Evolutionary conservation across 2,797 vertebrate species (phyloP).

Genomic region (Tachyglossus aculeatus): DNA sequence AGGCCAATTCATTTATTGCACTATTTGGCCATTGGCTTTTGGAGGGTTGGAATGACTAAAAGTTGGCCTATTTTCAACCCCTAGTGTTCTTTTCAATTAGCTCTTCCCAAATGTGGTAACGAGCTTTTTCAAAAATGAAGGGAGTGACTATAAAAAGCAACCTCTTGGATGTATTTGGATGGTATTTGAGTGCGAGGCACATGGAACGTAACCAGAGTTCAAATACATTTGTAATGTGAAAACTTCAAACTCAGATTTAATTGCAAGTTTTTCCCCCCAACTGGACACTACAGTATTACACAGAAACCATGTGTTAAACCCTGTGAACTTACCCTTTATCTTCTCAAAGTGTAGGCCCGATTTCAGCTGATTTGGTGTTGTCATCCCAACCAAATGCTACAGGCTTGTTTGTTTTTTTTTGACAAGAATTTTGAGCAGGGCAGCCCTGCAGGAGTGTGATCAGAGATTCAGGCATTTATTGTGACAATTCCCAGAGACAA

Average conservation of each 20-base stretch:
- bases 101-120: background rate
- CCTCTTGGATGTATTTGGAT: constrained; percentile 19
- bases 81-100: constrained; percentile 22
- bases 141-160: background rate
- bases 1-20: constrained; percentile 5
- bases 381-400: constrained; percentile 22
- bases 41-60: constrained; percentile 25
- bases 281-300: constrained; percentile 22
- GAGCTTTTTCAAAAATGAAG: constrained; percentile 16
- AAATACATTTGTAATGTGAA: constrained; percentile 36
- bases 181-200: constrained; percentile 8
- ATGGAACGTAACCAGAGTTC: too few relatives aligned
- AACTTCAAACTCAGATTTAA: constrained; percentile 36
- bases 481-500: constrained; percentile 20
- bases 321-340: constrained; percentile 27
- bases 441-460: constrained; percentile 32
- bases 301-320: constrained; percentile 40
- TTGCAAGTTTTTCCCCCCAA: constrained; percentile 36
- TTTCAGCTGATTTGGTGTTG: constrained; percentile 41
- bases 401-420: constrained; percentile 42
- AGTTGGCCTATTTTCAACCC: constrained; percentile 35
- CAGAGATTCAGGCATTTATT: constrained; percentile 33
- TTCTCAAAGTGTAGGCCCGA: background rate
- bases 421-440: constrained; percentile 44
- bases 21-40: too few relatives aligned